Evolutionary conservation across 2,113 vertebrate species (phyloP).

Genomic region (Oxygymnocypris stewartii): DNA sequence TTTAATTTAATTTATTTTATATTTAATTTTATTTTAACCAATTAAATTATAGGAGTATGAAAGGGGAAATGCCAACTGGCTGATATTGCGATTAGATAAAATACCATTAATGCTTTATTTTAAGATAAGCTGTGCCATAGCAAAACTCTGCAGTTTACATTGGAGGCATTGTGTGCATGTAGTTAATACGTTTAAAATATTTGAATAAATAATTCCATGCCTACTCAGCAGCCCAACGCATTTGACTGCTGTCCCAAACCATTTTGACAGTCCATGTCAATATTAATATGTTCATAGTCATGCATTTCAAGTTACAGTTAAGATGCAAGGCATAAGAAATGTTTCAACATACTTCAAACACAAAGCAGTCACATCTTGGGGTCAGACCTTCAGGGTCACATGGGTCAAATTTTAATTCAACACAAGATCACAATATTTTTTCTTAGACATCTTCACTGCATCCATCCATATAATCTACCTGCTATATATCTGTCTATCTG

Average conservation of each 20-base stretch:
- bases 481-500: neutral
- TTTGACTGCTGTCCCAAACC: neutral
- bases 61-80: neutral
- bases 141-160: neutral
- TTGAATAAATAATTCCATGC: conserved; percentile 15
- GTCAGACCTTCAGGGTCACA: neutral
- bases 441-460: neutral
- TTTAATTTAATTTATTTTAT: neutral
- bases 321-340: neutral
- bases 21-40: neutral
- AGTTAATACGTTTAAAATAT: neutral
- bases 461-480: neutral
- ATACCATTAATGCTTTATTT: neutral
- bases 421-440: neutral
- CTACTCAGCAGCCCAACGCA: neutral
- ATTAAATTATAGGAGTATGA: neutral
- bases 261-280: neutral
- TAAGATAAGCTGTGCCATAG: neutral
- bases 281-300: neutral
- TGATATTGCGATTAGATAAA: neutral
- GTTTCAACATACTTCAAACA: neutral
- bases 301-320: neutral
- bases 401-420: neutral
- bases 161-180: neutral
- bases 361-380: neutral